Evolutionary conservation across 2,113 vertebrate species (phyloP).

Genomic region (Setophaga kirtlandii): DNA sequence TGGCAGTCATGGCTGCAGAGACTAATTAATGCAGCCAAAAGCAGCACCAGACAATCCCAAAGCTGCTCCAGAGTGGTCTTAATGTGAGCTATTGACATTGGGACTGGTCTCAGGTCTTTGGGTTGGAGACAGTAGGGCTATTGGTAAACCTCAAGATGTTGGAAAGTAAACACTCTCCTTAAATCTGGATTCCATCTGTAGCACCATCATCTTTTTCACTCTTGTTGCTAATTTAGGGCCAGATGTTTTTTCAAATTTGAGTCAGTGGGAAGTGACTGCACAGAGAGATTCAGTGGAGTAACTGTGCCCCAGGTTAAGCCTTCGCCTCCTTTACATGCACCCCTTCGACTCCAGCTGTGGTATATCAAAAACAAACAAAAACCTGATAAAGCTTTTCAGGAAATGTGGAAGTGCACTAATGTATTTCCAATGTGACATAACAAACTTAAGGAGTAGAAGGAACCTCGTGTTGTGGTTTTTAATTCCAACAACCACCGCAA

Average conservation of each 20-base stretch:
- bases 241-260: neutral
- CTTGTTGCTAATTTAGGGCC: neutral
- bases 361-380: neutral
- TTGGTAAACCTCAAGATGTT: neutral
- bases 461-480: neutral
- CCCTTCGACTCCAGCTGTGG: neutral
- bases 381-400: neutral
- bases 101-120: neutral
- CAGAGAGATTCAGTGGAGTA: neutral
- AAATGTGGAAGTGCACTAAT: neutral
- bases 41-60: neutral
- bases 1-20: accelerated
- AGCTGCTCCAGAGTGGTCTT: neutral
- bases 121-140: neutral
- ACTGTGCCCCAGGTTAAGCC: neutral
- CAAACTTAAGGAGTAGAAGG: neutral
- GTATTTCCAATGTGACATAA: neutral
- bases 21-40: neutral
- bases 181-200: neutral
- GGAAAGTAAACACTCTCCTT: neutral
- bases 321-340: neutral
- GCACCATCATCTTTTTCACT: neutral
- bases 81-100: neutral
- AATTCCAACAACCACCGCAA: neutral
- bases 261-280: neutral